Base-by-base conservation (phyloP, 92 coral and sea anemone species). In the Bergia sp. region DNA sequence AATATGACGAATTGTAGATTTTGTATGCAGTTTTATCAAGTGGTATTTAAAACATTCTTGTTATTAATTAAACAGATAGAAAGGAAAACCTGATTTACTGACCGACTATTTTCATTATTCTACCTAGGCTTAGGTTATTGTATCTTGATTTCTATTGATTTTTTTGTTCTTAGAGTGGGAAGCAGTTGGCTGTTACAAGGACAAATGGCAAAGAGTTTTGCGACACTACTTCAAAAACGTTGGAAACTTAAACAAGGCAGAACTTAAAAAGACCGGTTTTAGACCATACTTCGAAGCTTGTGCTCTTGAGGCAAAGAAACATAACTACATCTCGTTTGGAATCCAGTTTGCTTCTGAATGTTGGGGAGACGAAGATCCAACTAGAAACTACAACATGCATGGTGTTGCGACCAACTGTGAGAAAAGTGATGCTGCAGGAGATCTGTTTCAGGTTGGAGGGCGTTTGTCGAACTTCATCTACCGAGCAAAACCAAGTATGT, bases 271-370 rank as follows among this genome's bases (percentile, higher is more conserved):
- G 61, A 77, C 65, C 13, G 81, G 81, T 29, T 77, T 45, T 12
- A 77, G 81, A 40, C 81, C 81, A 7, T 77, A 77, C 81, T 77
- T 77, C 37, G 81, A 77, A 45, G 81, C 57, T 13, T 77, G 81
- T 21, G 81, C 81, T 20, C 1, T 3, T 1, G 37, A 42, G 41
- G 77, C 77, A 11, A 23, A 72, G 10, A 37, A 72, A 72, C 39
- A 29, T 12, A 72, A 72, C 23, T 77, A 77, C 37, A 45, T 77
- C 37, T 77, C 81, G 36, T 77, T 77, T 43, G 65, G 81, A 43
- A 77, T 77, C 57, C 37, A 43, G 37, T 77, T 15, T 45, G 36
- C 36, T 45, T 39, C 2, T 2, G 81, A 77, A 77, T 77, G 81
- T 21, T 77, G 81, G 81, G 81, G 81, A 77, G 81, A 77, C 81